Evolutionary conservation across 2,888 invertebrate genomes (phyloP), one percentile per base, ranked within the genome.

Genomic region (Nudaria mundana): DNA sequence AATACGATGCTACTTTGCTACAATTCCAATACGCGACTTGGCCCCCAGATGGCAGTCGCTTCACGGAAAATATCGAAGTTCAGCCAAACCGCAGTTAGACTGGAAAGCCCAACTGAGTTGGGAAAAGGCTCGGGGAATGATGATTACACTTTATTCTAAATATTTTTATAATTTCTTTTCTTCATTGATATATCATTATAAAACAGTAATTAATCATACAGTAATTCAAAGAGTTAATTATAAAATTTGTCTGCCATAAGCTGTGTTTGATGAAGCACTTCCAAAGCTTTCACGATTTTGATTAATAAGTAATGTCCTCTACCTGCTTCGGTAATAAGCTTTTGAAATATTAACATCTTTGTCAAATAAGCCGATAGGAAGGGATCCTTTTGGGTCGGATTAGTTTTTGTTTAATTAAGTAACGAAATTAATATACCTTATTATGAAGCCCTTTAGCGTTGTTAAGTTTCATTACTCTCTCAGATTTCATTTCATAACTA

Each of bases 121-220:
- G n/a, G n/a, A n/a, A n/a, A n/a, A n/a, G n/a, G n/a, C n/a, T n/a
- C n/a, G n/a, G n/a, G n/a, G n/a, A n/a, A n/a, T n/a, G n/a, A n/a
- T n/a, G n/a, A n/a, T n/a, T n/a, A n/a, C n/a, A n/a, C n/a, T n/a
- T n/a, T n/a, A n/a, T n/a, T n/a, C n/a, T n/a, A n/a, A n/a, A n/a
- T n/a, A n/a, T n/a, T n/a, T n/a, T n/a, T n/a, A n/a, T n/a, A n/a
- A n/a, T n/a, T n/a, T n/a, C n/a, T n/a, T n/a, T n/a, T n/a, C n/a
- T n/a, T n/a, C n/a, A n/a, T n/a, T n/a, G n/a, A n/a, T n/a, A n/a
- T n/a, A n/a, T n/a, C n/a, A n/a, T n/a, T n/a, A n/a, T n/a, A n/a
- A n/a, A n/a, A n/a, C n/a, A n/a, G n/a, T 49, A 52, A 55, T 55
- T 55, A 56, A 56, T 56, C 44, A 56, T 40, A 13, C 7, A 25